Evolutionary conservation across 2,797 vertebrate genomes (phyloP).

Genomic region (Falco naumanni): DNA sequence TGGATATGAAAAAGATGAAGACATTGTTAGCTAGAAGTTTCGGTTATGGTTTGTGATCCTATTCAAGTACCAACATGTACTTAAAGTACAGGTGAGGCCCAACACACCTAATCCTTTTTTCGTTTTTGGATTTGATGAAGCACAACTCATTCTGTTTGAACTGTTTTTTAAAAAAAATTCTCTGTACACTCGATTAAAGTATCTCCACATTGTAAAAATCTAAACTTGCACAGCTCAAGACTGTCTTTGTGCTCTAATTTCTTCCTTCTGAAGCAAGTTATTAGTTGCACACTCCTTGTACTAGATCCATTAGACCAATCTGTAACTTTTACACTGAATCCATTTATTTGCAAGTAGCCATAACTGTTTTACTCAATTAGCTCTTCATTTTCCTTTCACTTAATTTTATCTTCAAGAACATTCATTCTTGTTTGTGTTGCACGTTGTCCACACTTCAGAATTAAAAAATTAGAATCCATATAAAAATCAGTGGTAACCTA

Average conservation of each 20-base stretch:
- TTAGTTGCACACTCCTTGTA: not conserved
- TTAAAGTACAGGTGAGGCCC: not conserved
- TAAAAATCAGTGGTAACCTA: not conserved
- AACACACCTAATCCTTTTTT: not conserved
- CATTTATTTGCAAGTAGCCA: not conserved
- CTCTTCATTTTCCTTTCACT: too few relatives aligned
- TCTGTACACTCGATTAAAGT: not conserved
- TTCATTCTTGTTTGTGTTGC: not conserved
- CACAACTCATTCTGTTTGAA: not conserved
- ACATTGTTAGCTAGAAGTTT: not conserved
- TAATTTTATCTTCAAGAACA: not conserved
- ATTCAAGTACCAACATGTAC: not conserved
- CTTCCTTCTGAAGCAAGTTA: not conserved
- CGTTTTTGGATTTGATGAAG: not conserved
- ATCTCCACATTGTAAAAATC: not conserved
- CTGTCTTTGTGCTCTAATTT: not conserved
- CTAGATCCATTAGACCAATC: not conserved
- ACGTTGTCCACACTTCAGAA: not conserved
- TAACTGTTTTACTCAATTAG: not conserved
- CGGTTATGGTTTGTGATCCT: not conserved
- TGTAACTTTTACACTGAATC: not conserved
- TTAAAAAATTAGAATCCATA: not conserved
- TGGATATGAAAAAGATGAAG: not conserved
- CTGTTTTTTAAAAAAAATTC: not conserved
- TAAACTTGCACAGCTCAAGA: not conserved